These are phyloP conservation scores for Pollimyrus isidori DNA, from an alignment of 2,113 vertebrate genomes.

Conservation along the genomic window DNA sequence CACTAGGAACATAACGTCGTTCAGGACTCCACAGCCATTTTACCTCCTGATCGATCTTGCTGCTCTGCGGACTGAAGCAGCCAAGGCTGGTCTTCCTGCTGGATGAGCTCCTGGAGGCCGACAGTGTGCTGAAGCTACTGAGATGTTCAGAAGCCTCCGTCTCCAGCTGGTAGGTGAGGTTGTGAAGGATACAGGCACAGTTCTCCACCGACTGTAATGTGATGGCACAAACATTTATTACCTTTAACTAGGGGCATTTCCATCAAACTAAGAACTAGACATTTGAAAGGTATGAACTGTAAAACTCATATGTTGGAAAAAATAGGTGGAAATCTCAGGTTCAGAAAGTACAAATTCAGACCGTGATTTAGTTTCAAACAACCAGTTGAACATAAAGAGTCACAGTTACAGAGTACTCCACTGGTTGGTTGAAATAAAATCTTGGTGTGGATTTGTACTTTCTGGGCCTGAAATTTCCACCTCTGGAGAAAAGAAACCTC, in stretches of 20 bases:
- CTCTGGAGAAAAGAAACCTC: background rate
- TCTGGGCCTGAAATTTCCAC: too few species aligned
- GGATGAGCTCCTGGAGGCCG: conserved; percentile 30
- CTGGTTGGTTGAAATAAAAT: too few species aligned
- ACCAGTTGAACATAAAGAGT: too few species aligned
- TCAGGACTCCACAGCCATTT: background rate
- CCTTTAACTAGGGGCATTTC: background rate
- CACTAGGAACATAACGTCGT: background rate
- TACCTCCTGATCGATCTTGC: conserved; percentile 58
- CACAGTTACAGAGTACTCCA: too few species aligned
- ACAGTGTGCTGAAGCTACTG: conserved; percentile 41
- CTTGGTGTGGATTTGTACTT: too few species aligned
- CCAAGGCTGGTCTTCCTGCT: conserved; percentile 65
- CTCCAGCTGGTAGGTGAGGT: conserved; percentile 84
- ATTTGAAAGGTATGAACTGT: background rate
- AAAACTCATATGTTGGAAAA: background rate
- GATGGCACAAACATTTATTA: background rate
- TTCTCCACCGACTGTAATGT: conserved; percentile 80
- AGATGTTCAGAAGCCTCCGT: conserved; percentile 68
- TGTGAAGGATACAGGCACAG: conserved; percentile 85
- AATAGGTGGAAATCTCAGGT: too few species aligned
- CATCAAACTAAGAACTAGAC: too few species aligned
- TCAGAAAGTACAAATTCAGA: too few species aligned
- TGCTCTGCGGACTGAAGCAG: conserved; percentile 82
- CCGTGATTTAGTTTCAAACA: too few species aligned